Percentiles rank a stretch among this genome's conserved stretches.
phyloP scores from a whole-genome alignment of 1,140 invertebrate genomes.

The Solenopsis invicta region DNA sequence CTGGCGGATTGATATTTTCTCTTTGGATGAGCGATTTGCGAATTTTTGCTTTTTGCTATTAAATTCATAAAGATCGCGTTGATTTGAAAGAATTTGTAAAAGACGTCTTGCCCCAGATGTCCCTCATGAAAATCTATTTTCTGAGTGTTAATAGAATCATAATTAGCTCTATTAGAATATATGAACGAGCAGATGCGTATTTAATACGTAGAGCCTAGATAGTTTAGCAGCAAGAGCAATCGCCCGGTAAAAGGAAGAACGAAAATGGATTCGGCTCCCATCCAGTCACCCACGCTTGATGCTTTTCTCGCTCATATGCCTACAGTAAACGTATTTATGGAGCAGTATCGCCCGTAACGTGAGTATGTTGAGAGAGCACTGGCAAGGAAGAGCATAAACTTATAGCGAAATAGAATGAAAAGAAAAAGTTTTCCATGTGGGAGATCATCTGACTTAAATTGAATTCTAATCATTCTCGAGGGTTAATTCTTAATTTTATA shows the following conservation, averaged over 20 bases:
- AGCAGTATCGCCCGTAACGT: background rate
- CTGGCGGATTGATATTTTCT: background rate
- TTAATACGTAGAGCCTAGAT: background rate
- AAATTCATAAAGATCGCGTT: background rate
- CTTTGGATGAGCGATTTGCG: background rate
- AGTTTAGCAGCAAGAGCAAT: background rate
- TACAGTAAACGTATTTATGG: constrained; percentile 42
- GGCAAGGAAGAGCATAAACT: constrained; percentile 19
- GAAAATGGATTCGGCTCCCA: background rate
- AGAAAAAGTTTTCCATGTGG: background rate
- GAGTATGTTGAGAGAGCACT: constrained; percentile 29
- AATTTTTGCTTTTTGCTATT: background rate
- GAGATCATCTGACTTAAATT: background rate
- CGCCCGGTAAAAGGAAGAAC: background rate
- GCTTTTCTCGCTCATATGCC: background rate
- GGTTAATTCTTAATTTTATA: background rate
- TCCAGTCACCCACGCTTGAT: background rate
- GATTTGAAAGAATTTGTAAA: background rate
- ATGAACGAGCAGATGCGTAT: background rate
- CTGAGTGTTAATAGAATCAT: background rate
- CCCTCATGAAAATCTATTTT: constrained; percentile 1
- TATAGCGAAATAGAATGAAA: background rate
- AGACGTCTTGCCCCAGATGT: background rate
- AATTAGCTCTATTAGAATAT: background rate
- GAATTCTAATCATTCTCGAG: background rate